phyloP scores from a whole-genome alignment of 1,140 invertebrate species.

The Caerostris extrusa region DNA sequence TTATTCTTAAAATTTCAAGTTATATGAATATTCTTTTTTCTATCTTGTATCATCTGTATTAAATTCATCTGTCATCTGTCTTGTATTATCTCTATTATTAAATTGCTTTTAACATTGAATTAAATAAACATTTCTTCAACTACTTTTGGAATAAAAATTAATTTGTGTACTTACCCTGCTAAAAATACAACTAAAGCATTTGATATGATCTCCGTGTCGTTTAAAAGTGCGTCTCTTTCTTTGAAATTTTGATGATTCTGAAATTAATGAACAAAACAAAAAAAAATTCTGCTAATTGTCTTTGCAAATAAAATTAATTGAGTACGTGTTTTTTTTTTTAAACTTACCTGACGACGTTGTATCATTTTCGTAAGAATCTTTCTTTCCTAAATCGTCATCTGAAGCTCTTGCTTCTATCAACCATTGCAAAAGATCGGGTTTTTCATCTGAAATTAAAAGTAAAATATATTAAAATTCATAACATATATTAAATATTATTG shows the following conservation, averaged over 20 bases:
- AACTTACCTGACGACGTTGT: background rate
- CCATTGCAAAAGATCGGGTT: constrained; percentile 73
- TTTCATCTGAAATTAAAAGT: constrained; percentile 15
- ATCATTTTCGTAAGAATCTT: background rate
- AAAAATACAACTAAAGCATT: constrained; percentile 76
- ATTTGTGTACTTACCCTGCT: constrained; percentile 60
- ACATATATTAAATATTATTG: too few species aligned
- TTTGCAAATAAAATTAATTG: background rate
- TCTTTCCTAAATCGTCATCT: background rate
- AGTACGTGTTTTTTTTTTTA: background rate
- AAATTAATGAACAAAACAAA: background rate
- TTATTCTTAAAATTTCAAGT: too few species aligned
- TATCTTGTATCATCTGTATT: too few species aligned
- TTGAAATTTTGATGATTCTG: background rate
- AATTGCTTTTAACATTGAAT: too few species aligned
- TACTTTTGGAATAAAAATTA: too few species aligned
- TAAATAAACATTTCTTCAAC: too few species aligned
- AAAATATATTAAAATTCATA: background rate
- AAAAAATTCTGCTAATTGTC: background rate
- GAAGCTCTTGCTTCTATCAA: constrained; percentile 59
- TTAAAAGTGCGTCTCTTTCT: background rate
- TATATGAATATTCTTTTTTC: too few species aligned
- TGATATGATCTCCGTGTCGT: constrained; percentile 61
- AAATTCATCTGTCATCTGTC: too few species aligned
- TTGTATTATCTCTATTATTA: too few species aligned